Evolutionary conservation across 2,888 invertebrate species (phyloP).

Genomic region (Morpho helenor): DNA sequence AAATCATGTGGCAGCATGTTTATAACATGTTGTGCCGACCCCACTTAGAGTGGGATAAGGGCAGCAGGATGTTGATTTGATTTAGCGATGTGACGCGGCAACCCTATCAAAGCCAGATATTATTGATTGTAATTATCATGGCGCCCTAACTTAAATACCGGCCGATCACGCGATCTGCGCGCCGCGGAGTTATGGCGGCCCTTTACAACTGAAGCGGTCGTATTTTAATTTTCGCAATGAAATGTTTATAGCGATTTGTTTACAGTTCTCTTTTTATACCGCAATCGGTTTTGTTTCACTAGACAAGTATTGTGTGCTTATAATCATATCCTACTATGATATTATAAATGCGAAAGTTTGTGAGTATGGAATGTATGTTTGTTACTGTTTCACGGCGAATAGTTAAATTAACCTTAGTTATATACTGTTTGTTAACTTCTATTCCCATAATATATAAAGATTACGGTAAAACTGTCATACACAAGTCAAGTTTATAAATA

Average conservation of each 20-base stretch:
- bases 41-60: too few species aligned
- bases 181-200: conserved; percentile 42
- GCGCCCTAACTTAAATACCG: conserved; percentile 57
- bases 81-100: not conserved
- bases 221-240: conserved; percentile 27
- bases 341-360: too few species aligned
- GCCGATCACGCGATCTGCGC: conserved; percentile 52
- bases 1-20: too few species aligned
- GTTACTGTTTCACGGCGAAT: too few species aligned
- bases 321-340: not conserved
- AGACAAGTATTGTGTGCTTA: not conserved
- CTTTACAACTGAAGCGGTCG: conserved; percentile 33
- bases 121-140: conserved; percentile 75
- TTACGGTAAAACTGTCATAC: too few species aligned
- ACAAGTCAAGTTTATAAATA: too few species aligned
- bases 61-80: too few species aligned
- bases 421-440: too few species aligned
- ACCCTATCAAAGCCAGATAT: conserved; percentile 29
- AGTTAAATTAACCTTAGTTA: too few species aligned
- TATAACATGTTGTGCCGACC: too few species aligned
- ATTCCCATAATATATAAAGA: too few species aligned
- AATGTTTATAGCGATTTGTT: conserved; percentile 25
- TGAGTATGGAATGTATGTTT: too few species aligned
- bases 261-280: conserved; percentile 12
- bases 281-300: not conserved